phyloP scores from a whole-genome alignment of 2,888 invertebrate species.

The Ectropis crepuscularia region DNA sequence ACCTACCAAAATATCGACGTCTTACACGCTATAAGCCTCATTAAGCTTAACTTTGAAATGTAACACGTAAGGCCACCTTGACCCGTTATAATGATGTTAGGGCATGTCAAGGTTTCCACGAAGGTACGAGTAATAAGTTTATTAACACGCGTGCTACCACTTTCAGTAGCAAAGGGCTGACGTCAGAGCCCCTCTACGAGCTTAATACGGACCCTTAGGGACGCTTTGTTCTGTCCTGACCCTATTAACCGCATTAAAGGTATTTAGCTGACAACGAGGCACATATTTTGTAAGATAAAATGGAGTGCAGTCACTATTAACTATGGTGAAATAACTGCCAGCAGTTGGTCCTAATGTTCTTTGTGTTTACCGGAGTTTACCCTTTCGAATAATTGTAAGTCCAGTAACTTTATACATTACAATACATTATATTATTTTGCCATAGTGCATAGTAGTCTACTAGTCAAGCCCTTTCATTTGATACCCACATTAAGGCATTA shows the following conservation, averaged over 20 bases:
- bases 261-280: conserved; percentile 40
- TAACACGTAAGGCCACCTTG: conserved; percentile 23
- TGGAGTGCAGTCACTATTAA: conserved; percentile 48
- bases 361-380: neutral
- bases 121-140: conserved; percentile 34
- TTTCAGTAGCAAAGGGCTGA: conserved; percentile 31
- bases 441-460: no score
- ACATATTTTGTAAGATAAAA: conserved; percentile 39
- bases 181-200: conserved; percentile 29
- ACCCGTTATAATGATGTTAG: conserved; percentile 28
- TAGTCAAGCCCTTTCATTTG: no score
- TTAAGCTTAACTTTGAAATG: conserved; percentile 15
- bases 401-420: no score
- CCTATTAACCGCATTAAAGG: conserved; percentile 44
- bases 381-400: no score
- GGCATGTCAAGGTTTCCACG: conserved; percentile 30
- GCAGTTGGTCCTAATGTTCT: neutral
- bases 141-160: conserved; percentile 29
- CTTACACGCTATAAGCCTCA: conserved; percentile 4
- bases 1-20: neutral
- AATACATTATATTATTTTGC: no score
- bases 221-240: conserved; percentile 43
- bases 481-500: no score
- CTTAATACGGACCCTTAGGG: conserved; percentile 38
- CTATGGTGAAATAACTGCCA: conserved; percentile 12